A percentile compares a stretch with the other conserved stretches of the same genome.
phyloP scores from a whole-genome alignment of 2,888 invertebrate species.

The Falcaria lacertinaria region DNA sequence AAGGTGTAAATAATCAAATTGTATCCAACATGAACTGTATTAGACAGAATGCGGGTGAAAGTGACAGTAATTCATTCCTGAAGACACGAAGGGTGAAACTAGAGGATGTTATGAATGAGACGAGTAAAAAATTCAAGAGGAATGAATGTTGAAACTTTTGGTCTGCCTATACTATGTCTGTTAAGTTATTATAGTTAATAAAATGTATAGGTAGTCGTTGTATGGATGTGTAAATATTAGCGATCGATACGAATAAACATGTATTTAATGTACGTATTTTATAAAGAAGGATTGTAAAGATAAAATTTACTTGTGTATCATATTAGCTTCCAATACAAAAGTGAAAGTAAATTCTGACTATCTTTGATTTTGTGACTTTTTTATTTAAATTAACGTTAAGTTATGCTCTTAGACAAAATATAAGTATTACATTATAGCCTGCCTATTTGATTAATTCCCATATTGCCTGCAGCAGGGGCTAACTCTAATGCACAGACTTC shows the following conservation, averaged over 20 bases:
- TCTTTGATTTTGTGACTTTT: constrained; percentile 40
- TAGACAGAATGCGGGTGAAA: constrained; percentile 64
- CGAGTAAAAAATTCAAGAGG: constrained; percentile 71
- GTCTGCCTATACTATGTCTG: constrained; percentile 56
- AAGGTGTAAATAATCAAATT: constrained; percentile 73
- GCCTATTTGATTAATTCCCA: not conserved
- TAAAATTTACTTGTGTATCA: constrained; percentile 65
- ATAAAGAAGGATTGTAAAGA: constrained; percentile 66
- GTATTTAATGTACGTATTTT: constrained; percentile 77
- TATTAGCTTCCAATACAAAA: constrained; percentile 70
- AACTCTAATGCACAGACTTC: no score
- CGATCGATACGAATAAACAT: constrained; percentile 56
- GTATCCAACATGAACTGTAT: constrained; percentile 68
- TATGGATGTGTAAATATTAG: constrained; percentile 73
- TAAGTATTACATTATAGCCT: constrained; percentile 4
- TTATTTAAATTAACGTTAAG: constrained; percentile 26
- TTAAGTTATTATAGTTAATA: constrained; percentile 73
- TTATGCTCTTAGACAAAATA: constrained; percentile 30
- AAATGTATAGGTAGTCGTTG: constrained; percentile 65
- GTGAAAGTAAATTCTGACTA: constrained; percentile 43
- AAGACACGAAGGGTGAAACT: constrained; percentile 66
- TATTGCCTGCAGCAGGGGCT: no score
- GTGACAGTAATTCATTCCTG: constrained; percentile 64
- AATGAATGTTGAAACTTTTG: constrained; percentile 66
- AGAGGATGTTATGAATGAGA: constrained; percentile 63